These are phyloP conservation scores for Bilobella aurantiaca DNA, from an alignment of 1,140 invertebrate genomes.

Conservation along the genomic window DNA sequence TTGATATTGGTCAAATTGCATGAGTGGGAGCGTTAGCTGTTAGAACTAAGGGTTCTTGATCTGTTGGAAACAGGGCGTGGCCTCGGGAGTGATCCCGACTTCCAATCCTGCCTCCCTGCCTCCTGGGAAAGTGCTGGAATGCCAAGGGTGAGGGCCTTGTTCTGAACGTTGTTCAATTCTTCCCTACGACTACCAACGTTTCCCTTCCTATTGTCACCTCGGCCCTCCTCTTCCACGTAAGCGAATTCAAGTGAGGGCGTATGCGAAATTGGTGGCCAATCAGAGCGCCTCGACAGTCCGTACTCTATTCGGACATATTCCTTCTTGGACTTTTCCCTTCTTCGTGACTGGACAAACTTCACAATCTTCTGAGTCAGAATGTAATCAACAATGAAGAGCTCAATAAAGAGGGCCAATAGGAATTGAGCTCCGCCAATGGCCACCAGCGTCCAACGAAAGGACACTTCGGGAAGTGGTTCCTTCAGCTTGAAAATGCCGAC, in stretches of 20 bases:
- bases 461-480: constrained; percentile 52
- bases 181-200: neutral
- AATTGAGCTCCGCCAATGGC: constrained; percentile 49
- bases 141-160: neutral
- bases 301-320: constrained; percentile 19
- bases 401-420: constrained; percentile 48
- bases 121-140: neutral
- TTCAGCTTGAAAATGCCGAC: constrained; percentile 51
- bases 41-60: neutral
- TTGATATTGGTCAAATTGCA: neutral
- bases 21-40: neutral
- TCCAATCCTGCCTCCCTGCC: neutral
- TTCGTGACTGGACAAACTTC: neutral
- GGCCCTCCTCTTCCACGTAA: neutral
- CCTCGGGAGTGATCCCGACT: neutral
- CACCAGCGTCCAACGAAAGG: constrained; percentile 55
- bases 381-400: constrained; percentile 38
- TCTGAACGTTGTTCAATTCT: neutral
- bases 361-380: constrained; percentile 10
- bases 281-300: constrained; percentile 12
- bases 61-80: neutral
- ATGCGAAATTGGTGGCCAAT: constrained; percentile 21
- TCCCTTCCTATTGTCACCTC: neutral
- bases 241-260: neutral
- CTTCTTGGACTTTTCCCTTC: constrained; percentile 6